Percentiles rank a stretch among this genome's conserved stretches.
These are phyloP conservation scores for Patagioenas fasciata DNA, from an alignment of 2,113 vertebrate genomes.

Conservation along the genomic window DNA sequence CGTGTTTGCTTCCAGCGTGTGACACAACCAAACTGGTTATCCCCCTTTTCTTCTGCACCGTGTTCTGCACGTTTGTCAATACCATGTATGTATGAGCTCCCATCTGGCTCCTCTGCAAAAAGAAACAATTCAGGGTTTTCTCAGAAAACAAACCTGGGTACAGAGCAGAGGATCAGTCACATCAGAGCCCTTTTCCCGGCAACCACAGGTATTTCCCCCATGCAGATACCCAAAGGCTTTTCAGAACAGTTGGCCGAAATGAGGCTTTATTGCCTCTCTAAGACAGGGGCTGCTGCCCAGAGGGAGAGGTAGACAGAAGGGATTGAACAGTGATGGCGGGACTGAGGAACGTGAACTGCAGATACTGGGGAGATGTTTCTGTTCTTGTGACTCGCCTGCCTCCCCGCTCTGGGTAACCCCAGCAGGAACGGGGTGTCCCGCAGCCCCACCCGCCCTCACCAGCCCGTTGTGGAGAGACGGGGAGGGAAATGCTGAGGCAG, in stretches of 20 bases:
- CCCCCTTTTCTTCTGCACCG: background rate
- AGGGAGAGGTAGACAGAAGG: fast-evolving
- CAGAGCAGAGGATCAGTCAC: background rate
- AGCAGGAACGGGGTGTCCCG: background rate
- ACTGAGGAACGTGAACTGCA: background rate
- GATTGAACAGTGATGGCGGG: background rate
- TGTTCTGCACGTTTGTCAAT: background rate
- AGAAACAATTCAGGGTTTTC: background rate
- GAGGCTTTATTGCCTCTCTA: background rate
- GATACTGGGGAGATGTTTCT: background rate
- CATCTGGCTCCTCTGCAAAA: background rate
- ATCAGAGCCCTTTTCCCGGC: background rate
- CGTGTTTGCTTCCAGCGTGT: background rate
- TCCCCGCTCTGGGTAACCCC: background rate
- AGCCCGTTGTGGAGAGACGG: background rate
- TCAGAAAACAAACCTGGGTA: background rate
- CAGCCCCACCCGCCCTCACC: background rate
- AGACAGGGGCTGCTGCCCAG: background rate
- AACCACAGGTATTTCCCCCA: background rate
- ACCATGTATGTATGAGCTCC: background rate
- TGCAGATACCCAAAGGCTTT: fast-evolving
- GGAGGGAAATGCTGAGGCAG: too few relatives aligned
- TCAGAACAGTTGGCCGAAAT: background rate
- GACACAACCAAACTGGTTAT: background rate
- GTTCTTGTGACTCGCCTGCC: background rate